Evolutionary conservation across 1,140 invertebrate species (phyloP), one percentile per base, ranked within the genome.

Genomic region (Achatina immaculata): DNA sequence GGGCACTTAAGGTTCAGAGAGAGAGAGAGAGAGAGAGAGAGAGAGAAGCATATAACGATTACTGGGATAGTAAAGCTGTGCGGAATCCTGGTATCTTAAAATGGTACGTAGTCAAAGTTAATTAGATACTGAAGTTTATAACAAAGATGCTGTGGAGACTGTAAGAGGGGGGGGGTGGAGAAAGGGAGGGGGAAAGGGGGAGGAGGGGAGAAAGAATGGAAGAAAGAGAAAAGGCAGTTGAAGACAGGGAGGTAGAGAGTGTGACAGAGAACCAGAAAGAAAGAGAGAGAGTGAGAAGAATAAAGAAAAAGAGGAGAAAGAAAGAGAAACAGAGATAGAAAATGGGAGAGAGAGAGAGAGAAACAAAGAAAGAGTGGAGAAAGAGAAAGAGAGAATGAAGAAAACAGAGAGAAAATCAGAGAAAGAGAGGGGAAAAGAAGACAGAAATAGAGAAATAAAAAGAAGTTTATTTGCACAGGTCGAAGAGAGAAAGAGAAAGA

Each of bases 261-360:
- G 7, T 21, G 1, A 72, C 19, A 55, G 16, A 16, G 6, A 45
- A 45, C 43, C 43, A 55, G 48, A 55, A 38, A 72, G 38, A 42
- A 24, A 72, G 69, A 72, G 69, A 72, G 11, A 72, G 69, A 38
- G 38, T 42, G 38, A 72, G 69, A 72, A 24, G n/a, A 24, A 72
- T 34, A 72, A 24, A 72, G 38, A 72, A 24, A 42, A 38, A 72
- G 69, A 72, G n/a, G 38, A 43, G 38, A 72, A 24, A 72, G 69
- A 42, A 11, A 72, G 69, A 42, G 38, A 42, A 24, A 42, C 9
- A 72, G 38, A 42, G 38, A 72, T 34, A 72, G 38, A 72, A 24
- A 42, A 24, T 24, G 21, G n/a, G 38, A 42, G 38, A 72, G 38
- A 43, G 31, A 72, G 69, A 72, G 31, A 42, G 38, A 72, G 38